phyloP scores from a whole-genome alignment of 2,113 vertebrate genomes.

The Aldabrachelys gigantea region DNA sequence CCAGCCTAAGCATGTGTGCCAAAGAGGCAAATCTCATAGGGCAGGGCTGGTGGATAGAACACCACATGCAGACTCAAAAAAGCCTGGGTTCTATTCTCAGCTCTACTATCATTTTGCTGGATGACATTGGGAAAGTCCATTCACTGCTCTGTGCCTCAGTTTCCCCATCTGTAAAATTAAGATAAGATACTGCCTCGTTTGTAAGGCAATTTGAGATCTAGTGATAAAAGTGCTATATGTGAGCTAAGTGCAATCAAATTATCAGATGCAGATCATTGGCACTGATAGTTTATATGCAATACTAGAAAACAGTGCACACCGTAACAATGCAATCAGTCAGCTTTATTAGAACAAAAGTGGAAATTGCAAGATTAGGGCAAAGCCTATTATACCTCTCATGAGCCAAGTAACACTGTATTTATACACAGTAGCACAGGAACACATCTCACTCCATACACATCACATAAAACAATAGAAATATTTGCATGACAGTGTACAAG shows the following conservation, averaged over 20 bases:
- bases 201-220: neutral
- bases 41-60: too few relatives aligned
- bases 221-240: neutral
- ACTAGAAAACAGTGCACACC: accelerated
- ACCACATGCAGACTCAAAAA: too few relatives aligned
- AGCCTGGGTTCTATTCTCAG: neutral
- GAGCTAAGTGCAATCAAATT: neutral
- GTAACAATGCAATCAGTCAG: accelerated
- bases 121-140: neutral
- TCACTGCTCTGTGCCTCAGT: neutral
- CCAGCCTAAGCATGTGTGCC: neutral
- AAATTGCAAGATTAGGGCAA: neutral
- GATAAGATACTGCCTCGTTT: accelerated
- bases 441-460: accelerated
- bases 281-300: accelerated
- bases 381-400: accelerated
- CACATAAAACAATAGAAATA: neutral
- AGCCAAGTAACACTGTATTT: neutral
- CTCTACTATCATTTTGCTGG: neutral
- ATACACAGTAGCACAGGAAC: accelerated
- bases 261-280: neutral
- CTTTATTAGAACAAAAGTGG: neutral
- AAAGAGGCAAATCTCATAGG: too few relatives aligned
- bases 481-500: accelerated
- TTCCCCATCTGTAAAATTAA: accelerated